Percentiles rank a stretch among this genome's conserved stretches.
Evolutionary conservation across 1,140 invertebrate species (phyloP).

Genomic region (Streblospio benedicti): DNA sequence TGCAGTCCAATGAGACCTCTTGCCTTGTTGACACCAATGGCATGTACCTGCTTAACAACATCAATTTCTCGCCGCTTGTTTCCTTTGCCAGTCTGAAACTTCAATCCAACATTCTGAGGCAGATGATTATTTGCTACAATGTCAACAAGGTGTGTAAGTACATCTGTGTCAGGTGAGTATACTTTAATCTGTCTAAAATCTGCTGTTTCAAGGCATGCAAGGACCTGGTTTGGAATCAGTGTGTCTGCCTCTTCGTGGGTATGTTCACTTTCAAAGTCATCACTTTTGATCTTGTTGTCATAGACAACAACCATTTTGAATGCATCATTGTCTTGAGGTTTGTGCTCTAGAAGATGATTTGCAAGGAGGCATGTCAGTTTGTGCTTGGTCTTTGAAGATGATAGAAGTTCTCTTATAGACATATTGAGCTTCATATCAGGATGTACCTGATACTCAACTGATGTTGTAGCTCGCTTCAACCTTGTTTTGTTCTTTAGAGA

Average conservation of each 20-base stretch:
- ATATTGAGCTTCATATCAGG: no score
- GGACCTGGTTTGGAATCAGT: conserved; percentile 2
- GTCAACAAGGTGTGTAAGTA: not conserved
- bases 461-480: no score
- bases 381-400: no score
- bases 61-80: not conserved
- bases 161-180: conserved; percentile 4
- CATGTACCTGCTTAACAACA: not conserved
- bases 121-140: not conserved
- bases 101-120: no score
- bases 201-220: no score
- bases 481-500: no score
- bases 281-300: not conserved
- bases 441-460: no score
- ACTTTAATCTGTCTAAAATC: not conserved
- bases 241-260: not conserved
- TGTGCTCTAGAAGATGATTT: no score
- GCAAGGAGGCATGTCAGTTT: no score
- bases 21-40: not conserved
- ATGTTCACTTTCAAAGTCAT: conserved; percentile 1
- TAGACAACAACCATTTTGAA: not conserved
- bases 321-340: no score
- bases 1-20: conserved; percentile 5
- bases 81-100: not conserved
- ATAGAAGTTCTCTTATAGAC: no score